Conservation (phyloP, 2,888 invertebrate genomes). For the Plagiodera versicolora region DNA sequence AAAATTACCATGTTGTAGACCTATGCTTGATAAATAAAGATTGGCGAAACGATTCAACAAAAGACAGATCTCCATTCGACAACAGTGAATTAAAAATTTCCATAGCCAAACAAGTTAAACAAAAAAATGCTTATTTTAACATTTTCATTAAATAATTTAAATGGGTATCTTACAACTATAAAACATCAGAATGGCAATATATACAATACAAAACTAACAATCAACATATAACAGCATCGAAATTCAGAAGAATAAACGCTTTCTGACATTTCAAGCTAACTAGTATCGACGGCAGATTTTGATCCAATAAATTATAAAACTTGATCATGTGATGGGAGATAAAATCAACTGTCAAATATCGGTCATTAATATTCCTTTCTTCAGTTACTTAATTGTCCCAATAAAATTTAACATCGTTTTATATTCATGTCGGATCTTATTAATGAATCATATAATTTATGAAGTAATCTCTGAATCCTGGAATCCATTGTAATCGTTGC, state of each 20-base stretch:
- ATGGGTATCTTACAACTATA: constrained; percentile 27
- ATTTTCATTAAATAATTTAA: constrained; percentile 20
- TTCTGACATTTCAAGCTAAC: constrained; percentile 21
- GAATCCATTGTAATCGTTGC: background rate
- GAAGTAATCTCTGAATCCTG: too few relatives aligned
- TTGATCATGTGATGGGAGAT: background rate
- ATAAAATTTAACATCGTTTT: too few relatives aligned
- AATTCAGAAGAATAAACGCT: constrained; percentile 14
- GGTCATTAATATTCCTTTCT: too few relatives aligned
- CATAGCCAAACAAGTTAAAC: constrained; percentile 17
- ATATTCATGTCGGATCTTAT: too few relatives aligned
- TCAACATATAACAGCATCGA: constrained; percentile 19
- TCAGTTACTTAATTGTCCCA: too few relatives aligned
- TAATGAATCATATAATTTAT: too few relatives aligned
- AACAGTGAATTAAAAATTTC: constrained; percentile 21
- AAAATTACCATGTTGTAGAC: too few relatives aligned
- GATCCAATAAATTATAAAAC: background rate
- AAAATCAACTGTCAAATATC: too few relatives aligned
- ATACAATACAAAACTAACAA: constrained; percentile 28
- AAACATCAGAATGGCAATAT: constrained; percentile 27
- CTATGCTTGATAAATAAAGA: too few relatives aligned
- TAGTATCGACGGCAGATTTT: constrained; percentile 13
- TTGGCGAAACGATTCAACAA: constrained; percentile 17
- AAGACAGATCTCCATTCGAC: constrained; percentile 10
- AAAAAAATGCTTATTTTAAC: constrained; percentile 19